Evolutionary conservation across 2,113 vertebrate species (phyloP), one percentile per base, ranked within the genome.

Genomic region (Condylura cristata): DNA sequence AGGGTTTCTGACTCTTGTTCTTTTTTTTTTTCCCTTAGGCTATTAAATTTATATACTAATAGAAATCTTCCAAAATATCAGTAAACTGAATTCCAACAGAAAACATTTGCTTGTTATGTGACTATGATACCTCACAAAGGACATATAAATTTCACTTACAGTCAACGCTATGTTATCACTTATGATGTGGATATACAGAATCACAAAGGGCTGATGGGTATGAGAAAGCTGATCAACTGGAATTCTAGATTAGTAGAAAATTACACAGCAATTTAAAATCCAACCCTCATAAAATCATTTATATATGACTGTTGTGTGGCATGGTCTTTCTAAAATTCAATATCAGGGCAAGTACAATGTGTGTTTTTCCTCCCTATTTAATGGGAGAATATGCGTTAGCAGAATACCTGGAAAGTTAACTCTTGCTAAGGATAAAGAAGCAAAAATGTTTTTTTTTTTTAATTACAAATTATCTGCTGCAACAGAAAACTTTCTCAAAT

Each of bases 401-500:
- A 22, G 13, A 51, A 72, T 83, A 39, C 30, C 58, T 48, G 2
- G 16, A 61, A 94, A 87, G 75, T 66, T 74, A 79, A 63, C 22
- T 32, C 26, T 41, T 86, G 39, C 34, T 56, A 78, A 72, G 17
- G n/a, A 66, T 30, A 81, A 89, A 66, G 46, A 92, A 90, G 39
- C 5, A 37, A 83, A 26, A 78, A 37, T 84, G 34, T 22, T 87
- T 92, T 79, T 44, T 78, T 22, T 87, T 92, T 79, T 44, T 78
- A 71, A 60, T 56, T 41, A n/a, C 51, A 90, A 61, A 61, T 74
- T 86, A 14, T 74, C 83, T 84, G 17, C 78, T 63, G 7, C 51
- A 91, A 46, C 5, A 81, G 65, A 86, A 90, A 90, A 70, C 22
- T 70, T 68, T 80, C 87, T 81, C n/a, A 70, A 84, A 91, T 63